Evolutionary conservation across 1,140 invertebrate genomes (phyloP).

Genomic region (Batillaria attramentaria): DNA sequence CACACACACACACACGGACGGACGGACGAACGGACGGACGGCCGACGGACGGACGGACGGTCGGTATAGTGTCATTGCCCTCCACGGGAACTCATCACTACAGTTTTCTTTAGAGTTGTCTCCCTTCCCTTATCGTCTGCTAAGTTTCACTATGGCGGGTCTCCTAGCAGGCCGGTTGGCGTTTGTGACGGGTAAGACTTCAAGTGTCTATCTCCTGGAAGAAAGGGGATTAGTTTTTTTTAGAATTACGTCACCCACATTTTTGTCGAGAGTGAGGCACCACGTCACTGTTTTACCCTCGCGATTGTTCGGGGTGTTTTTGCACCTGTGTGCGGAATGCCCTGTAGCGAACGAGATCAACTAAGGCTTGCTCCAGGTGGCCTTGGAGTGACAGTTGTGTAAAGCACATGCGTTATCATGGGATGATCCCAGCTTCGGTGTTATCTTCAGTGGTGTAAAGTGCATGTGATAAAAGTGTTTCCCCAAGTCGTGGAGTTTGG

Average conservation of each 20-base stretch:
- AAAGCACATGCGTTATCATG: too few relatives aligned
- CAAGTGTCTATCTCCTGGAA: neutral
- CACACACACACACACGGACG: neutral
- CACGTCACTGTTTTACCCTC: neutral
- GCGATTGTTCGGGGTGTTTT: neutral
- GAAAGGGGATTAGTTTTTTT: neutral
- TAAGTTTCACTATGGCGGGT: neutral
- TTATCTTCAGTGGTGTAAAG: too few relatives aligned
- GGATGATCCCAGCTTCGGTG: too few relatives aligned
- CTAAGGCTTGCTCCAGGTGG: too few relatives aligned
- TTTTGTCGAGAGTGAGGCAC: neutral
- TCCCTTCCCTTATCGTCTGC: neutral
- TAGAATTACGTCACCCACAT: neutral
- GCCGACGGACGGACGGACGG: neutral
- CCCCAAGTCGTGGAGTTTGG: too few relatives aligned
- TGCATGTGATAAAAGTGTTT: too few relatives aligned
- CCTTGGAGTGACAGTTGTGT: too few relatives aligned
- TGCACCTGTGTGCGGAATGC: neutral
- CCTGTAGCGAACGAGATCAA: neutral
- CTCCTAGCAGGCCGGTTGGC: constrained; percentile 44
- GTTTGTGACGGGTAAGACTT: constrained; percentile 44
- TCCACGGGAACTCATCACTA: neutral
- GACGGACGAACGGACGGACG: neutral
- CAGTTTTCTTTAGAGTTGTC: neutral
- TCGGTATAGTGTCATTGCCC: neutral